phyloP scores from a whole-genome alignment of 2,797 vertebrate genomes.

The Lithobates sylvaticus region DNA sequence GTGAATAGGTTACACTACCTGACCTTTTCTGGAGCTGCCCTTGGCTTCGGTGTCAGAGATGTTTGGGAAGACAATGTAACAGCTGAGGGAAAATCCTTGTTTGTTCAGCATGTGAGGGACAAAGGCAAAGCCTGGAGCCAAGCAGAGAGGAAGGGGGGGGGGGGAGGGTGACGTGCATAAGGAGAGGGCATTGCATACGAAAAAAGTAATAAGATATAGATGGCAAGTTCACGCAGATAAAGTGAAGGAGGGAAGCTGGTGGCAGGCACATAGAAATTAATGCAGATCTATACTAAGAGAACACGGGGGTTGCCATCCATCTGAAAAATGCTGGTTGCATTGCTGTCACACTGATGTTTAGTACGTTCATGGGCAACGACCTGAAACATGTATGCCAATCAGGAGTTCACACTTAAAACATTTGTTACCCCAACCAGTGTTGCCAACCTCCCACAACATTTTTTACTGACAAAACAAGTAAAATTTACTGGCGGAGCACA shows the following conservation, averaged over 20 bases:
- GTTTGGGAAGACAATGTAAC: conserved; percentile 60
- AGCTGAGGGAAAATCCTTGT: conserved; percentile 64
- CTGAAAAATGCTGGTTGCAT: too few relatives aligned
- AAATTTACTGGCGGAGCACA: too few relatives aligned
- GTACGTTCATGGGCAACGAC: too few relatives aligned
- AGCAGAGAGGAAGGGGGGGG: neutral
- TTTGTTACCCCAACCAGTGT: too few relatives aligned
- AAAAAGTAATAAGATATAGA: conserved; percentile 1
- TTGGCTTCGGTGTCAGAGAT: conserved; percentile 54
- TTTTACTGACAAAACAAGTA: too few relatives aligned
- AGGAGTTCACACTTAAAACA: too few relatives aligned
- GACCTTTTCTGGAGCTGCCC: conserved; percentile 59
- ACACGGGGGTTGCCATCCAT: too few relatives aligned
- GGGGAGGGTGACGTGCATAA: neutral
- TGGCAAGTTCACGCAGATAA: neutral
- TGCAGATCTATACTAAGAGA: too few relatives aligned
- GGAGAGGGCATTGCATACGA: neutral
- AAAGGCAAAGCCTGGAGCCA: conserved; percentile 56
- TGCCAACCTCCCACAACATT: too few relatives aligned
- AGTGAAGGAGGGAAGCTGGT: neutral
- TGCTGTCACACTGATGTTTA: too few relatives aligned
- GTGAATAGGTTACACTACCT: conserved; percentile 53
- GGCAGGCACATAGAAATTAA: neutral
- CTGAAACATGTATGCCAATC: too few relatives aligned
- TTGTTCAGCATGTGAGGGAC: conserved; percentile 55